Conservation (phyloP, 2,888 invertebrate species). For the Nematopogon swammerdamellus region DNA sequence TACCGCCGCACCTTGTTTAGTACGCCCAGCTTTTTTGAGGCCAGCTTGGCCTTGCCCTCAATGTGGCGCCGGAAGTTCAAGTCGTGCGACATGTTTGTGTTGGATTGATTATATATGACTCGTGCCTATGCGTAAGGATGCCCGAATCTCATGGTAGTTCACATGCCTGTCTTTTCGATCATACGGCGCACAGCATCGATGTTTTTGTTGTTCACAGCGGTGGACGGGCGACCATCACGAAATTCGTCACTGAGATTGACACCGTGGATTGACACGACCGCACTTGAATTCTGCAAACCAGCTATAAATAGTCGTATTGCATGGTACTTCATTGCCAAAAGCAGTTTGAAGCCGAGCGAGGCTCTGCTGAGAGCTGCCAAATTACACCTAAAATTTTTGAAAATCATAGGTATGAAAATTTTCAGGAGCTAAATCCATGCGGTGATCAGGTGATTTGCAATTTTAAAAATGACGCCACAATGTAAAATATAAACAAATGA, state of each 20-base stretch:
- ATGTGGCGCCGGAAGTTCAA: too few relatives aligned
- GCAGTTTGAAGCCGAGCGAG: slow-evolving; percentile 1
- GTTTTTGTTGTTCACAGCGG: slow-evolving; percentile 7
- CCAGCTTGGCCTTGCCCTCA: too few relatives aligned
- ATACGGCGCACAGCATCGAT: slow-evolving; percentile 6
- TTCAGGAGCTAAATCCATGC: too few relatives aligned
- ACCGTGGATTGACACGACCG: slow-evolving; percentile 6
- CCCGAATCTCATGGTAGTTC: slow-evolving; percentile 2
- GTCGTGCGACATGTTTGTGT: too few relatives aligned
- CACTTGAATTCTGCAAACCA: slow-evolving; percentile 5
- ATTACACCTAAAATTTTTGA: too few relatives aligned
- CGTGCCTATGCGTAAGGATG: slow-evolving; percentile 7
- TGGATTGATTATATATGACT: slow-evolving; percentile 7
- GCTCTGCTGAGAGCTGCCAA: background rate
- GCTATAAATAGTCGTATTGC: slow-evolving; percentile 4
- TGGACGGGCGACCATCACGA: slow-evolving; percentile 5
- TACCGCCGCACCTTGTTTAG: too few relatives aligned
- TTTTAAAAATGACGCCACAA: too few relatives aligned
- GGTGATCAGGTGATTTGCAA: too few relatives aligned
- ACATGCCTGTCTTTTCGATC: slow-evolving; percentile 6
- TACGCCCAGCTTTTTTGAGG: too few relatives aligned
- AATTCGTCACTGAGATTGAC: slow-evolving; percentile 6
- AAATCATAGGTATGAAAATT: too few relatives aligned
- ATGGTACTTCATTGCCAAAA: slow-evolving; percentile 3
- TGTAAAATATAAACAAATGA: too few relatives aligned